Base-by-base conservation (phyloP, 2,113 vertebrate species). In the Misgurnus anguillicaudatus region DNA sequence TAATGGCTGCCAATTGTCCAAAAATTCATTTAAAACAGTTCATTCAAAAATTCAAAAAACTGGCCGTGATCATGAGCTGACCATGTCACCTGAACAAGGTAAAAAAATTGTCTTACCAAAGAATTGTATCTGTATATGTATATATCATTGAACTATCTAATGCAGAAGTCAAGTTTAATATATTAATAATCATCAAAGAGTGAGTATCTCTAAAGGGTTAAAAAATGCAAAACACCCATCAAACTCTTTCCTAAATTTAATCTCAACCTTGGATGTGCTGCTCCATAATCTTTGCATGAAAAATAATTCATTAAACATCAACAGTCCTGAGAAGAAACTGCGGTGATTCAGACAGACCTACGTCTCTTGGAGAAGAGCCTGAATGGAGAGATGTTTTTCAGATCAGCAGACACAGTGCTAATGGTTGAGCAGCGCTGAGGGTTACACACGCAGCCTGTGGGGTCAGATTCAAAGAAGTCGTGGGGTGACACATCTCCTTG, bases 381-480 rank as follows among this genome's bases (percentile, higher is more conserved):
- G 90, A 96, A 94, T 0, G 95, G 92, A 0, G 93, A 90, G 81
- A 97, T 90, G 83, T 95, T 93, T 88, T 95, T 94, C 19, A 96
- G 91, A 14, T 95, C 94, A 0, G 94, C 93, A 78, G 95, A 95
- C 73, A 96, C 94, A 9, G 95, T 96, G 91, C 94, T 96, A 86
- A 96, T 93, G 89, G 94, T 94, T 0, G 96, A 94, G 11, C 94
- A 95, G 77, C 87, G 91, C 62, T 91, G 95, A 31, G 93, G 88
- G 21, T 89, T 93, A 90, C 96, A 98, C 19, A 95, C 90, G 72
- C 96, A 96, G 45, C 94, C 93, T 19, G 93, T 94, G 8, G 92
- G 91, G 6, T 92, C 90, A 0, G 94, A 91, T 83, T 95, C 91
- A 16, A 90, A 87, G 63, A 91, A 94, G 66, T 88, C 90, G 8